Evolutionary conservation across 1,140 invertebrate species (phyloP).

Genomic region (Drosophila nigrodunni): DNA sequence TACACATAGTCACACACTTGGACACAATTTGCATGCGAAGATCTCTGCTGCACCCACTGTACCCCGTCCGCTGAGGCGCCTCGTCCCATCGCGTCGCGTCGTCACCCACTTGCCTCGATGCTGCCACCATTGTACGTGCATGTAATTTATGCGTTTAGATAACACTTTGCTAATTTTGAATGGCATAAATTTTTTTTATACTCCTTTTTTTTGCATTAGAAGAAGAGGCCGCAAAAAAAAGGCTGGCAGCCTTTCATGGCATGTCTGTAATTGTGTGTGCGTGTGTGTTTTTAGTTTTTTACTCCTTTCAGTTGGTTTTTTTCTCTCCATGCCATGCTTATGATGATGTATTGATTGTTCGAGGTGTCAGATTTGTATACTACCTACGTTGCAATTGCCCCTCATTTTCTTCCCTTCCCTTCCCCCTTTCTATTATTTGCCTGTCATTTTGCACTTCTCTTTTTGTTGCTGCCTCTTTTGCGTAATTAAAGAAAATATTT

Average conservation of each 20-base stretch:
- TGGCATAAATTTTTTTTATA: constrained; percentile 77
- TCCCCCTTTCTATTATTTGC: constrained; percentile 4
- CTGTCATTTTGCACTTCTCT: constrained; percentile 22
- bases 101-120: constrained; percentile 43
- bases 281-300: constrained; percentile 55
- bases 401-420: neutral
- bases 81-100: constrained; percentile 19
- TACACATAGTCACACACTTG: constrained; percentile 43
- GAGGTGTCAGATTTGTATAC: constrained; percentile 80
- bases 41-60: constrained; percentile 38
- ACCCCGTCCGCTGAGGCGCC: constrained; percentile 12
- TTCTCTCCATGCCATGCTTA: constrained; percentile 62
- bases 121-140: constrained; percentile 70
- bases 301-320: constrained; percentile 30
- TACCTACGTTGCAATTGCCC: constrained; percentile 32
- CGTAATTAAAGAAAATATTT: constrained; percentile 83
- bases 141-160: constrained; percentile 84
- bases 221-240: neutral
- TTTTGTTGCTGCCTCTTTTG: constrained; percentile 30
- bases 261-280: constrained; percentile 76
- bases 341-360: constrained; percentile 83
- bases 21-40: constrained; percentile 70
- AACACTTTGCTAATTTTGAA: constrained; percentile 84
- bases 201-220: constrained; percentile 32
- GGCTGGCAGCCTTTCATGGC: constrained; percentile 30